phyloP scores from a whole-genome alignment of 2,113 vertebrate species.

The Cathartes aura region DNA sequence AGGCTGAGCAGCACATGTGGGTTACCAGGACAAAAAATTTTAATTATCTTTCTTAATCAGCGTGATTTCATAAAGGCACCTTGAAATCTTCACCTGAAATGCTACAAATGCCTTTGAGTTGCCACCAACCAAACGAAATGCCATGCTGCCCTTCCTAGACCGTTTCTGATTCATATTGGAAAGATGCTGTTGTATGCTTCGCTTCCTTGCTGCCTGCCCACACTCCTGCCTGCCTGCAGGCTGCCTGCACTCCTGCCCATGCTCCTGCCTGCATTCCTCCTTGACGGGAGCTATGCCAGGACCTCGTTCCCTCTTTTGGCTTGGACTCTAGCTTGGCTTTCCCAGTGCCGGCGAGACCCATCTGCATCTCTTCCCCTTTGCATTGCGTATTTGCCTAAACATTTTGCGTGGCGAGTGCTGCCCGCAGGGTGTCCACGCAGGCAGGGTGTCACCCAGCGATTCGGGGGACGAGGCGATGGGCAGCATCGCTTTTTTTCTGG shows the following conservation, averaged over 20 bases:
- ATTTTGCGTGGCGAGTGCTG: neutral
- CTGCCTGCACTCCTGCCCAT: neutral
- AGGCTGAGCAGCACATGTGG: neutral
- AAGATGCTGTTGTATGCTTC: neutral
- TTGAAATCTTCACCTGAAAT: neutral
- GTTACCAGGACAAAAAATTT: neutral
- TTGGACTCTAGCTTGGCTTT: neutral
- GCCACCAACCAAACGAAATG: neutral
- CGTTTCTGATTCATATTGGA: neutral
- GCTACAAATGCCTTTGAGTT: neutral
- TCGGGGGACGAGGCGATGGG: fast-evolving
- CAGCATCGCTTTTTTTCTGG: fast-evolving
- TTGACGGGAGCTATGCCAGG: neutral
- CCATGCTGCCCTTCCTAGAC: neutral
- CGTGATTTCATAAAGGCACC: neutral
- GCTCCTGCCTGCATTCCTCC: neutral
- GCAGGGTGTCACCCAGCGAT: neutral
- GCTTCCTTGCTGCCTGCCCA: neutral
- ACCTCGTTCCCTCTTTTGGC: neutral
- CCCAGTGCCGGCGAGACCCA: neutral
- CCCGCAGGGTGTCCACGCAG: fast-evolving
- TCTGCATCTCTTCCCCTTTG: neutral
- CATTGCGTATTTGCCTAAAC: fast-evolving
- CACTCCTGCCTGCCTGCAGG: neutral
- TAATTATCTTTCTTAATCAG: constrained; percentile 28